Evolutionary conservation across 2,797 vertebrate genomes (phyloP).

Genomic region (Melanitta fusca): DNA sequence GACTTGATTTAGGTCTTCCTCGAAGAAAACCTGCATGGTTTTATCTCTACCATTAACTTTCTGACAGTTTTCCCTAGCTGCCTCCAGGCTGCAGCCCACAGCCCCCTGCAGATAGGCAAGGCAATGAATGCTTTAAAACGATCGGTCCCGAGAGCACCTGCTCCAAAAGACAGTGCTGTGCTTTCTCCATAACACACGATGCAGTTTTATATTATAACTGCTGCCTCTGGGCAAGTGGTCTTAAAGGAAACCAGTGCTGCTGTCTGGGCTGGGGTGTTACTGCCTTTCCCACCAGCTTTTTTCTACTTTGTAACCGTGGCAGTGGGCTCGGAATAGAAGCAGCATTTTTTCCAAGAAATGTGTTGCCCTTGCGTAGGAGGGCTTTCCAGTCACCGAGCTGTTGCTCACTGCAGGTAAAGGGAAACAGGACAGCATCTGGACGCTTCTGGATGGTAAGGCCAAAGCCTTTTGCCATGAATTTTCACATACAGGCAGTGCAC

Average conservation of each 20-base stretch:
- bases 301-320: accelerated
- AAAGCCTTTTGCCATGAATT: neutral
- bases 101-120: neutral
- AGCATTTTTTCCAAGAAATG: neutral
- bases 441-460: neutral
- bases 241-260: neutral
- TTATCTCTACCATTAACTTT: neutral
- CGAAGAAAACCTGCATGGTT: neutral
- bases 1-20: neutral
- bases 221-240: neutral
- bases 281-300: neutral
- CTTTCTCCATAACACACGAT: neutral
- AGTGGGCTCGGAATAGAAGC: neutral
- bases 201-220: neutral
- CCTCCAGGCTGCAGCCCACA: neutral
- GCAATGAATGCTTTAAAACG: neutral
- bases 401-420: neutral
- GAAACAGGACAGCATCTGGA: neutral
- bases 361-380: neutral
- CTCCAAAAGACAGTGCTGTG: neutral
- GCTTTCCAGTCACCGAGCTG: neutral
- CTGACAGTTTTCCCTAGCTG: neutral
- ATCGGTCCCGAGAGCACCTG: neutral
- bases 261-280: accelerated
- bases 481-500: neutral